These are phyloP conservation scores for Alauda arvensis DNA, from an alignment of 2,797 vertebrate genomes.

Conservation along the genomic window DNA sequence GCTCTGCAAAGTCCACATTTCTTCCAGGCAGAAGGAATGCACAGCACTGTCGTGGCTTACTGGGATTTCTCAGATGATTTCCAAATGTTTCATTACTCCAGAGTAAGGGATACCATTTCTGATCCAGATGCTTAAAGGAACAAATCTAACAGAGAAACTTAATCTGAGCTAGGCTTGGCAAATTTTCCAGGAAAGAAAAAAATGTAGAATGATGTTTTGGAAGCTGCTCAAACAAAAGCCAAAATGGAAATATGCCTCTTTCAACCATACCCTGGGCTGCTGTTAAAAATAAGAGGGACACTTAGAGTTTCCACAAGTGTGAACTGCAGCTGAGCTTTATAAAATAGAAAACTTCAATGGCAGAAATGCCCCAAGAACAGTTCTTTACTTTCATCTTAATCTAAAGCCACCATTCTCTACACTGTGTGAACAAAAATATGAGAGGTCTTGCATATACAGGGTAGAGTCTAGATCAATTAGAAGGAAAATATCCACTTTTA, in stretches of 20 bases:
- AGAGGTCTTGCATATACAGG: neutral
- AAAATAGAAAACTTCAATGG: slow-evolving; percentile 49
- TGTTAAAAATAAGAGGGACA: slow-evolving; percentile 70
- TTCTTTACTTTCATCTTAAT: slow-evolving; percentile 24
- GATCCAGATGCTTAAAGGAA: slow-evolving; percentile 75
- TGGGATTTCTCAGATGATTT: slow-evolving; percentile 71
- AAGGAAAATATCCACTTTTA: neutral
- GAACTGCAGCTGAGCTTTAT: slow-evolving; percentile 69
- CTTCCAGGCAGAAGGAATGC: slow-evolving; percentile 39
- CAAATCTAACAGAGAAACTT: slow-evolving; percentile 75
- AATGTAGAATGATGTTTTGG: slow-evolving; percentile 70
- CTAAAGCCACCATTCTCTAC: neutral
- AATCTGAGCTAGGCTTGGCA: slow-evolving; percentile 75
- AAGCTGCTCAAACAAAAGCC: slow-evolving; percentile 76
- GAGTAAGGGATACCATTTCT: slow-evolving; percentile 71
- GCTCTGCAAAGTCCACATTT: slow-evolving; percentile 28
- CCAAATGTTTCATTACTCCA: slow-evolving; percentile 75
- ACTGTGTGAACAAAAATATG: neutral
- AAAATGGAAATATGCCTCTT: slow-evolving; percentile 70
- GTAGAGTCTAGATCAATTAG: neutral
- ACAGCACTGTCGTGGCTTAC: slow-evolving; percentile 46
- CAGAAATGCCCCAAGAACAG: slow-evolving; percentile 40
- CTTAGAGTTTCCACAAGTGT: slow-evolving; percentile 71
- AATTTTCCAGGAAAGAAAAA: slow-evolving; percentile 52
- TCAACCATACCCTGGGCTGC: slow-evolving; percentile 64